A percentile compares a stretch with the other conserved stretches of the same genome.
phyloP scores from a whole-genome alignment of 1,140 invertebrate genomes.

The Drosophila tsacasi region DNA sequence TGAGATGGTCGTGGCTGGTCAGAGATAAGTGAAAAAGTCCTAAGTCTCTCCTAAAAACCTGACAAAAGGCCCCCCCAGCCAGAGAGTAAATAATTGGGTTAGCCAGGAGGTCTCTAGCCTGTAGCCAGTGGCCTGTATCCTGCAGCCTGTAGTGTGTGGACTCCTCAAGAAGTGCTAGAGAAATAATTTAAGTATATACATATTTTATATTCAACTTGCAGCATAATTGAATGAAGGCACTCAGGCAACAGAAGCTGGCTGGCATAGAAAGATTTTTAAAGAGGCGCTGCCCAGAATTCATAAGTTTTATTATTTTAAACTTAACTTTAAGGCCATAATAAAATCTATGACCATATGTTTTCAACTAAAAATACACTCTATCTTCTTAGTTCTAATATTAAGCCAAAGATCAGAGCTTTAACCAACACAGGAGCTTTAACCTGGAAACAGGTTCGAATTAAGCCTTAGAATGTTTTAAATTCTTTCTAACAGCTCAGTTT shows the following conservation, averaged over 20 bases:
- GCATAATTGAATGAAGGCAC: conserved; percentile 18
- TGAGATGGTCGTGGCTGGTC: conserved; percentile 36
- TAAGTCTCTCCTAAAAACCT: conserved; percentile 12
- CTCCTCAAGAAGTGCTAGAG: background rate
- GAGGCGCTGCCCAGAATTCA: background rate
- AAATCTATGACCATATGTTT: background rate
- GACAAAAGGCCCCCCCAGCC: conserved; percentile 5
- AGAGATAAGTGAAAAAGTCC: conserved; percentile 37
- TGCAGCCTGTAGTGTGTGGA: background rate
- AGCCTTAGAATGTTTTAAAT: background rate
- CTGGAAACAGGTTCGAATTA: background rate
- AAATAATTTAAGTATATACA: conserved; percentile 13
- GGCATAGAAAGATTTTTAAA: conserved; percentile 2
- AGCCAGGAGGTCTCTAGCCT: conserved; percentile 2
- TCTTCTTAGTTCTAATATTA: background rate
- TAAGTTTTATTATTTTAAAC: no score
- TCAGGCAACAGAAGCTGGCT: background rate
- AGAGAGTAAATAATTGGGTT: conserved; percentile 33
- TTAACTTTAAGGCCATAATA: background rate
- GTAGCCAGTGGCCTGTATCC: background rate
- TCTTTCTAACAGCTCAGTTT: background rate
- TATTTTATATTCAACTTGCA: conserved; percentile 10
- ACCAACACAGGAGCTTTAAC: no score
- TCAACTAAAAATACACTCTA: background rate
- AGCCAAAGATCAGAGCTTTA: background rate